Percentiles rank a stretch among this genome's conserved stretches.
Conservation (phyloP, 2,113 vertebrate genomes). For the Campylorhamphus procurvoides region DNA sequence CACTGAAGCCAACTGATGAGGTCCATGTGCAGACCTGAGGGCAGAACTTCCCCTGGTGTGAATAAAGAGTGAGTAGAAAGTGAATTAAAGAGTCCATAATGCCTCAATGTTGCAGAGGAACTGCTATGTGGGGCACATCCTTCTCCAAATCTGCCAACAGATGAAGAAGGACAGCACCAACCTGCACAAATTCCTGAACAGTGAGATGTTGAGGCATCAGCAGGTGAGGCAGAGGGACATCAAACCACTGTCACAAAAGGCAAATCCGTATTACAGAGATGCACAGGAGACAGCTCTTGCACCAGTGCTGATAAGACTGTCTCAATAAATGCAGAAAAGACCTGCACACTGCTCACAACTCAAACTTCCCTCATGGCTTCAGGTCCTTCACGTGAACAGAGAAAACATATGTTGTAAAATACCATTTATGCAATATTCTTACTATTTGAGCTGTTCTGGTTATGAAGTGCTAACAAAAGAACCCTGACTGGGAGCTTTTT, state of each 20-base stretch:
- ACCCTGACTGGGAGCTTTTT: constrained; percentile 3
- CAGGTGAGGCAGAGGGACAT: background rate
- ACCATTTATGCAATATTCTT: background rate
- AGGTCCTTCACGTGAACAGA: background rate
- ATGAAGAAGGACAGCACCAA: background rate
- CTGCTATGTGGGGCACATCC: background rate
- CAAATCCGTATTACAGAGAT: background rate
- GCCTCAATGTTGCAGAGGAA: background rate
- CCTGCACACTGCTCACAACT: background rate
- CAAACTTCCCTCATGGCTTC: background rate
- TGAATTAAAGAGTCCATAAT: background rate
- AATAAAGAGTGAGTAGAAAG: background rate
- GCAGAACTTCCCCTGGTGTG: background rate
- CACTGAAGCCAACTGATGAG: background rate
- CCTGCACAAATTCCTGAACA: background rate
- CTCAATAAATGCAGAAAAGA: background rate
- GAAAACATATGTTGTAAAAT: background rate
- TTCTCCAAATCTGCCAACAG: background rate
- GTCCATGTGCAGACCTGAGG: background rate
- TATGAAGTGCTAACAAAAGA: background rate
- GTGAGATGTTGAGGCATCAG: background rate
- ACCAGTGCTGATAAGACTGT: background rate
- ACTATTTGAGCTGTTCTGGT: background rate
- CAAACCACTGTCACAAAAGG: background rate
- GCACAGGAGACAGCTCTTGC: background rate